phyloP scores from a whole-genome alignment of 1,140 invertebrate species.

The Saccostrea cuccullata region DNA sequence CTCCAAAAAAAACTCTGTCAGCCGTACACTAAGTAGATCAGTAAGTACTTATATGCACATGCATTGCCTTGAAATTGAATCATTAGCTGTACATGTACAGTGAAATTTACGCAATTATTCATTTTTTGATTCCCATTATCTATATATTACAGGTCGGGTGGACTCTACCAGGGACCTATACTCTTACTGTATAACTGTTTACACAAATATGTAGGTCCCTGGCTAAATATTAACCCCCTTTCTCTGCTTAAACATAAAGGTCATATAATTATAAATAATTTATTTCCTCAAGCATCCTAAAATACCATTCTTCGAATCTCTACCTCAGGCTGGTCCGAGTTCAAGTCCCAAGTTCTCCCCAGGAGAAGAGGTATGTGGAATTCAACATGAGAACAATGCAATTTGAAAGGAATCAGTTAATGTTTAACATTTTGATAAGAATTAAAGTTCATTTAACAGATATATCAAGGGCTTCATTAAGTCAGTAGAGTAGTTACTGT shows the following conservation, averaged over 20 bases:
- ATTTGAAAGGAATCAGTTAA: not conserved
- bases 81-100: too few species aligned
- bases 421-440: not conserved
- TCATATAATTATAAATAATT: too few species aligned
- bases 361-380: constrained; percentile 3
- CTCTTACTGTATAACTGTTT: too few species aligned
- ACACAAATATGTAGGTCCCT: too few species aligned
- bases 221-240: too few species aligned
- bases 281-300: not conserved
- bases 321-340: too few species aligned
- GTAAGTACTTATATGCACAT: not conserved
- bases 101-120: not conserved
- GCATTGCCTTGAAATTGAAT: not conserved
- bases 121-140: not conserved
- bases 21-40: not conserved
- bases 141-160: too few species aligned
- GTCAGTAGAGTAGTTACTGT: too few species aligned
- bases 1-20: not conserved
- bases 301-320: not conserved
- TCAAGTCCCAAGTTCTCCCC: not conserved
- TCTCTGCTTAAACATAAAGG: too few species aligned
- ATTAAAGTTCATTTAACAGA: not conserved
- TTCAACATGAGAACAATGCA: not conserved
- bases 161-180: too few species aligned
- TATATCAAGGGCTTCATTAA: not conserved